A percentile compares a stretch with the other conserved stretches of the same genome.
Evolutionary conservation across 1,140 invertebrate species (phyloP).

Genomic region (Papilio xuthus): DNA sequence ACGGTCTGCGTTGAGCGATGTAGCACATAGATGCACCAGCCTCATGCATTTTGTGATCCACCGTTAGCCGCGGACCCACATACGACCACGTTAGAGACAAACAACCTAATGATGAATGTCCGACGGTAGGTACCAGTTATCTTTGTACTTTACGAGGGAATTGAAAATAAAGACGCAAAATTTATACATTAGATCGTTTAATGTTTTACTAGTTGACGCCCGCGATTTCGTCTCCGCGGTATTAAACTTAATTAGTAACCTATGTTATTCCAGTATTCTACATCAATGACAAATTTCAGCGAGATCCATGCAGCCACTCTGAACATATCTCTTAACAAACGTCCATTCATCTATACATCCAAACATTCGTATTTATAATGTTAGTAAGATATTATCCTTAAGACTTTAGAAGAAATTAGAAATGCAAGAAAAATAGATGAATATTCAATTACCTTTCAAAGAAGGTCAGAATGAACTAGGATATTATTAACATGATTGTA

Average conservation of each 20-base stretch:
- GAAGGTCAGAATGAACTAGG: not conserved
- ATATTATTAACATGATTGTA: not conserved
- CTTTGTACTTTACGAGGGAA: conserved; percentile 53
- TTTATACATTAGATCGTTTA: conserved; percentile 36
- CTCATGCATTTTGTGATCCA: conserved; percentile 65
- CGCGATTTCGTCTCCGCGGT: too few species aligned
- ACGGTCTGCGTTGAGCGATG: conserved; percentile 49
- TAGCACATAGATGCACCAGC: conserved; percentile 66
- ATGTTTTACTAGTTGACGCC: too few species aligned
- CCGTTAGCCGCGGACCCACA: conserved; percentile 72
- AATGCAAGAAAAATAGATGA: not conserved
- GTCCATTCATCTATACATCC: too few species aligned
- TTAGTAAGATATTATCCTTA: not conserved
- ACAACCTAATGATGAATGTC: conserved; percentile 67
- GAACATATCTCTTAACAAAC: too few species aligned
- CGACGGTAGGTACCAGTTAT: conserved; percentile 47
- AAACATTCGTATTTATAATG: too few species aligned
- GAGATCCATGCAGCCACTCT: too few species aligned
- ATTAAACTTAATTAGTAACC: too few species aligned
- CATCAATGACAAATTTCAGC: too few species aligned
- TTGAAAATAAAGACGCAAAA: conserved; percentile 54
- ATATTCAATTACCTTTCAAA: not conserved
- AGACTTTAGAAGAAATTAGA: not conserved
- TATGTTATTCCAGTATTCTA: too few species aligned
- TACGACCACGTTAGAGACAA: conserved; percentile 61